These are phyloP conservation scores for Saturnia japonica DNA, from an alignment of 2,888 invertebrate genomes.

Conservation along the genomic window DNA sequence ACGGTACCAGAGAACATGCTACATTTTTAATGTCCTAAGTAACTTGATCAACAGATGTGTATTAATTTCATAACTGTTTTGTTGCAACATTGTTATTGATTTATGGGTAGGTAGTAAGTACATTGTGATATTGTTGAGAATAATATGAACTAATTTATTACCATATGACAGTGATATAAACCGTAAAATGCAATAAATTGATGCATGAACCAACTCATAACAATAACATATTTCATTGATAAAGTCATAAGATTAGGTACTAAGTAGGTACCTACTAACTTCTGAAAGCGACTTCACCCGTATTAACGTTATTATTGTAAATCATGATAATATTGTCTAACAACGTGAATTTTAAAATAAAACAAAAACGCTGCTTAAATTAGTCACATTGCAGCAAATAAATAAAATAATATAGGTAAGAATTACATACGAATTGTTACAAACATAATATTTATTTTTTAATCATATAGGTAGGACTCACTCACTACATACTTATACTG, in stretches of 20 bases:
- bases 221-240: conserved; percentile 15
- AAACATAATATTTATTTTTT: too few species aligned
- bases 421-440: too few species aligned
- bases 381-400: too few species aligned
- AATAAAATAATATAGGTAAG: too few species aligned
- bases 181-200: conserved; percentile 15
- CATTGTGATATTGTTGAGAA: conserved; percentile 25
- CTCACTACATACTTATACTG: too few species aligned
- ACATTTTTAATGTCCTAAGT: background rate
- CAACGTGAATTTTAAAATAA: too few species aligned
- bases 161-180: conserved; percentile 34
- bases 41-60: background rate
- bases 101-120: background rate
- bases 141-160: conserved; percentile 42
- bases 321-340: background rate
- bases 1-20: background rate
- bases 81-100: conserved; percentile 17
- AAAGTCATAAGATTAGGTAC: conserved; percentile 5
- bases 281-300: background rate
- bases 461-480: too few species aligned
- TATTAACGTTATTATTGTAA: background rate
- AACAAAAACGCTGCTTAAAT: too few species aligned
- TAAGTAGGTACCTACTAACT: background rate
- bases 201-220: conserved; percentile 6
- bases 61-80: background rate